A percentile compares a stretch with the other conserved stretches of the same genome.
These are phyloP conservation scores for Sphaeridia pumilis DNA, from an alignment of 2,888 invertebrate genomes.

Conservation along the genomic window DNA sequence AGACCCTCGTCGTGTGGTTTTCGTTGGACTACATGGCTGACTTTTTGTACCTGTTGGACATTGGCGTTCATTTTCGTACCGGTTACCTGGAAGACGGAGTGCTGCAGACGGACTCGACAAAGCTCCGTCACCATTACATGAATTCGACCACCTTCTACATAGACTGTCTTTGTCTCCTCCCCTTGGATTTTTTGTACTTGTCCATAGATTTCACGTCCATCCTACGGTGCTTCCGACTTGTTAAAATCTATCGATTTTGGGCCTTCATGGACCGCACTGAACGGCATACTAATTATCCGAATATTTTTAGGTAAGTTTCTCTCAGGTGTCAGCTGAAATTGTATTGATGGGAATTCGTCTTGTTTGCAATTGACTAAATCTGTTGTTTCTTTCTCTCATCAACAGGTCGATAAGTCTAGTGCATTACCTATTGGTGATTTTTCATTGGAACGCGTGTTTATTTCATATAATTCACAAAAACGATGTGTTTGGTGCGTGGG, in stretches of 20 bases:
- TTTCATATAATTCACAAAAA: slow-evolving; percentile 94
- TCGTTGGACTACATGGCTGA: slow-evolving; percentile 94
- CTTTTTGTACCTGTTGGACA: slow-evolving; percentile 89
- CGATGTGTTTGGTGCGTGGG: slow-evolving; percentile 84
- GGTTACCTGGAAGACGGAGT: slow-evolving; percentile 97
- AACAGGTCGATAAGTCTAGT: slow-evolving; percentile 68
- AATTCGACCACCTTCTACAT: slow-evolving; percentile 96
- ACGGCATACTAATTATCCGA: slow-evolving; percentile 96
- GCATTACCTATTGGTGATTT: slow-evolving; percentile 93
- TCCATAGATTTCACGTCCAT: slow-evolving; percentile 92
- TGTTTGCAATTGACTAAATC: not conserved
- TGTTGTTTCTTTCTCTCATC: not conserved
- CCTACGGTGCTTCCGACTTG: slow-evolving; percentile 84
- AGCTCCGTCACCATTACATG: slow-evolving; percentile 92
- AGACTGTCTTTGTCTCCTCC: slow-evolving; percentile 93
- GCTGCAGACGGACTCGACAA: slow-evolving; percentile 85
- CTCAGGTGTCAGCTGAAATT: not conserved
- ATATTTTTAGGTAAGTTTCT: slow-evolving; percentile 56
- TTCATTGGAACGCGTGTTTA: slow-evolving; percentile 99
- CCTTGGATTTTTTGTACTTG: slow-evolving; percentile 93
- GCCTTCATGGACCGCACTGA: slow-evolving; percentile 97
- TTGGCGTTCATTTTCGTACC: slow-evolving; percentile 92
- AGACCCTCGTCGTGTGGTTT: slow-evolving; percentile 89
- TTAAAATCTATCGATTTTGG: slow-evolving; percentile 97
- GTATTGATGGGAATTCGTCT: too few relatives aligned